Evolutionary conservation across 2,113 vertebrate genomes (phyloP).

Genomic region (Pachycephala philippinensis): DNA sequence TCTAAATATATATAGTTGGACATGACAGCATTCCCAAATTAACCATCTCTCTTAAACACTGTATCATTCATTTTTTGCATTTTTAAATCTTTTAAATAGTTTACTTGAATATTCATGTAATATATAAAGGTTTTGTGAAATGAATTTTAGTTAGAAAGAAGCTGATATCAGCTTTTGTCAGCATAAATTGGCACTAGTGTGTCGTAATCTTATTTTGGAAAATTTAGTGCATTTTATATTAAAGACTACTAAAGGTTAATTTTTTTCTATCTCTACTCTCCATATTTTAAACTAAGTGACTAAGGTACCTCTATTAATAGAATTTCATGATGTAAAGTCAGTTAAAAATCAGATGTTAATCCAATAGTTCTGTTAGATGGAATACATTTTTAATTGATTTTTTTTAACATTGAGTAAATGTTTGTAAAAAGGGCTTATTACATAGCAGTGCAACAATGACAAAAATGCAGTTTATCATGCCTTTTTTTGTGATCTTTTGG

Average conservation of each 20-base stretch:
- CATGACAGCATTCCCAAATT: conserved; percentile 48
- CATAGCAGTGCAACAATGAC: conserved; percentile 58
- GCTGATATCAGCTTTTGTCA: conserved; percentile 58
- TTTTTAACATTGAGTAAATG: conserved; percentile 46
- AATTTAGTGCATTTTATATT: conserved; percentile 68
- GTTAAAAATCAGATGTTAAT: conserved; percentile 62
- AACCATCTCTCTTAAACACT: conserved; percentile 55
- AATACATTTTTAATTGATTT: conserved; percentile 59
- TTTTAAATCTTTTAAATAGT: conserved; percentile 59
- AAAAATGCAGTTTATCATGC: conserved; percentile 37
- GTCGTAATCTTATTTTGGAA: conserved; percentile 65
- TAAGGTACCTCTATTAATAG: conserved; percentile 63
- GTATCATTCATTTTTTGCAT: conserved; percentile 52
- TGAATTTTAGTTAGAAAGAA: conserved; percentile 60
- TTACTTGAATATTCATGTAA: conserved; percentile 74
- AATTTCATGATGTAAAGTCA: conserved; percentile 58
- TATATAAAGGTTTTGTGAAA: conserved; percentile 69
- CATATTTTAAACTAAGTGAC: conserved; percentile 60
- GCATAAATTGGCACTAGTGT: conserved; percentile 62
- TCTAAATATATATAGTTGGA: conserved; percentile 36
- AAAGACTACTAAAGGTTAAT: conserved; percentile 67
- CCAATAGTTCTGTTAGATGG: conserved; percentile 60
- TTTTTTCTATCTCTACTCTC: conserved; percentile 58
- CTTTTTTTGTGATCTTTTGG: conserved; percentile 50
- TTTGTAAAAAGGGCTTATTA: conserved; percentile 71